Base-by-base conservation (phyloP, 2,888 invertebrate species). In the Leucozona laternaria region DNA sequence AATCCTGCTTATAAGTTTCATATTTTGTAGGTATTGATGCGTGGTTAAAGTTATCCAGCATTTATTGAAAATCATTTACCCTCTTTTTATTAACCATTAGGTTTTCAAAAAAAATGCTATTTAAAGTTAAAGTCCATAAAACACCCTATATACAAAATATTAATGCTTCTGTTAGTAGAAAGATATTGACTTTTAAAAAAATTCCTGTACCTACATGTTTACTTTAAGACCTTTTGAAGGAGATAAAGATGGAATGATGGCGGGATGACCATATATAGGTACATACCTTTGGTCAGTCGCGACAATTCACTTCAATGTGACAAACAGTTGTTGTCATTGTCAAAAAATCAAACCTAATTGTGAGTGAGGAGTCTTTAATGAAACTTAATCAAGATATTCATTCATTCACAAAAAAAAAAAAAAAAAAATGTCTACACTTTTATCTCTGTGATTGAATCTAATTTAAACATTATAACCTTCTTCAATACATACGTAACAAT, bases 391-490 rank as follows among this genome's bases (percentile, higher is more conserved):
- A 31, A 55, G 10, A 31, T 25, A 53, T 53, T 25, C 15, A 50
- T 50, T 48, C 64, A 20, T 55, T n/a, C 22, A 55, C 34, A 50
- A 66, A 4, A 34, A 22, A 50, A 13, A 22, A 25, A 50, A 50
- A 13, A 50, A 50, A 22, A 13, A 13, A 50, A 5, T 22, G 20
- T 53, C 53, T n/a, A 13, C 48, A 50, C 11, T 50, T 75, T 57
- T 71, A 58, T 72, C 43, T 25, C 17, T 79, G 3, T 31, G 57
- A 79, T 84, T 70, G 58, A 79, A 70, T 58, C 50, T 57, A 64
- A 76, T 79, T 75, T 57, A 31, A 84, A 84, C 53, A 58, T 58
- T 58, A 45, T 4, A 48, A 64, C 48, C 20, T 17, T 37, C 58
- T 58, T 31, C 11, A 5, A 31, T 2, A 8, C 2, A 31, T 31